Evolutionary conservation across 2,888 invertebrate genomes (phyloP).

Genomic region (Tenodera sinensis): DNA sequence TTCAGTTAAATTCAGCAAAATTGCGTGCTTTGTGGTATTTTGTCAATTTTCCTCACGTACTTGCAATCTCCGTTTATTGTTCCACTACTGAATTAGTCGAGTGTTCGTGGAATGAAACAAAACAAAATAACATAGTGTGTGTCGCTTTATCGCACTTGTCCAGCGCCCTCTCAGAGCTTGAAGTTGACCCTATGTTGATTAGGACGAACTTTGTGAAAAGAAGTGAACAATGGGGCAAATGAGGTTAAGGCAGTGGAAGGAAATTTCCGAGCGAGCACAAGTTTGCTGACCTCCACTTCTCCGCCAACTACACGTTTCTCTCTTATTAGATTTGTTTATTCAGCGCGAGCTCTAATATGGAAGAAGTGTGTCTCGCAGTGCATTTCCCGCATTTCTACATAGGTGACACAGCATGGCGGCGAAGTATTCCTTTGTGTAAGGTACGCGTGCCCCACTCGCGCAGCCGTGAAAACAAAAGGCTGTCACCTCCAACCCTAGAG

Average conservation of each 20-base stretch:
- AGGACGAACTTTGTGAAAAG: not conserved
- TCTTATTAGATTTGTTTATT: not conserved
- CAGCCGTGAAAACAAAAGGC: too few species aligned
- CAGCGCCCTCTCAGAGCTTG: not conserved
- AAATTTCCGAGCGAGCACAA: not conserved
- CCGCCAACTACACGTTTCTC: not conserved
- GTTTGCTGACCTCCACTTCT: not conserved
- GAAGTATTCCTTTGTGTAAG: too few species aligned
- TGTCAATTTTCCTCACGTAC: too few species aligned
- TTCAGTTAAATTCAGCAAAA: too few species aligned
- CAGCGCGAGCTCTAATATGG: not conserved
- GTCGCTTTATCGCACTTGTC: too few species aligned
- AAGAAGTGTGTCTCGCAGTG: not conserved
- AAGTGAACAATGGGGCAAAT: not conserved
- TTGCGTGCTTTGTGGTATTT: too few species aligned
- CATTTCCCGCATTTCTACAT: not conserved
- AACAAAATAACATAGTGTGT: too few species aligned
- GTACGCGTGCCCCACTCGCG: too few species aligned
- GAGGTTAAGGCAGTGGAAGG: not conserved
- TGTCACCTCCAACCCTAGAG: too few species aligned
- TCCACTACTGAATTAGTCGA: too few species aligned
- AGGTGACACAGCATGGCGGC: not conserved
- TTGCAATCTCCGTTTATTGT: too few species aligned
- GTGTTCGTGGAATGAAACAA: too few species aligned
- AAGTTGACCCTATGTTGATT: not conserved